phyloP scores from a whole-genome alignment of 2,888 invertebrate species.

The Dicyrtoma fusca region DNA sequence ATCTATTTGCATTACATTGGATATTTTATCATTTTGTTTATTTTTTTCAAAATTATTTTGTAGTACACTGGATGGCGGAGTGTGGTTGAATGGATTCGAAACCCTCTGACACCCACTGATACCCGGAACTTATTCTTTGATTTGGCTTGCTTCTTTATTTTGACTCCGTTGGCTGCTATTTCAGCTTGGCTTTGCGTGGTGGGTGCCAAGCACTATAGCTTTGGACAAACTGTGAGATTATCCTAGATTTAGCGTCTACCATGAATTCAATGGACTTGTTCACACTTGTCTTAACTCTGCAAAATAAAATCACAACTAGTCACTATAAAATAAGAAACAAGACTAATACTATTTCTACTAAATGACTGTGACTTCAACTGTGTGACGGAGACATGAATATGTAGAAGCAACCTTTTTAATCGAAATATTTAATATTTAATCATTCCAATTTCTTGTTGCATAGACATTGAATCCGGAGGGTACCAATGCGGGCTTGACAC shows the following conservation, averaged over 20 bases:
- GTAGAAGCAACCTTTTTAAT: too few species aligned
- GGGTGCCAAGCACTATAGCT: constrained; percentile 56
- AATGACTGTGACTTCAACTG: too few species aligned
- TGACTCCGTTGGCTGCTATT: constrained; percentile 60
- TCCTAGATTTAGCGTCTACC: constrained; percentile 8
- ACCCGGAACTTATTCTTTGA: constrained; percentile 60
- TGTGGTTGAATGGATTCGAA: constrained; percentile 48
- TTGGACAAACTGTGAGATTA: constrained; percentile 30
- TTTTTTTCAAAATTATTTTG: constrained; percentile 4
- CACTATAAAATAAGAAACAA: too few species aligned
- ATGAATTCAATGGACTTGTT: neutral
- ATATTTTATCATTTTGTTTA: neutral
- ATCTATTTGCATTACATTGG: too few species aligned
- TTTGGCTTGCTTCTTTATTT: constrained; percentile 59
- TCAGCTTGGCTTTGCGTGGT: constrained; percentile 60
- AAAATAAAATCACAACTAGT: too few species aligned
- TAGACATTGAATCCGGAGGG: neutral
- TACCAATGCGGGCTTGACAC: neutral
- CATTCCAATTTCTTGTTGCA: neutral
- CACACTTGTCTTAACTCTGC: too few species aligned
- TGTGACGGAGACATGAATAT: too few species aligned
- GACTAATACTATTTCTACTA: too few species aligned
- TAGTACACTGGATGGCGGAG: constrained; percentile 50
- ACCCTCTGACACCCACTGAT: constrained; percentile 49
- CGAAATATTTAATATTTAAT: neutral